Evolutionary conservation across 2,888 invertebrate genomes (phyloP), one percentile per base, ranked within the genome.

Genomic region (Leptopilina syphax): DNA sequence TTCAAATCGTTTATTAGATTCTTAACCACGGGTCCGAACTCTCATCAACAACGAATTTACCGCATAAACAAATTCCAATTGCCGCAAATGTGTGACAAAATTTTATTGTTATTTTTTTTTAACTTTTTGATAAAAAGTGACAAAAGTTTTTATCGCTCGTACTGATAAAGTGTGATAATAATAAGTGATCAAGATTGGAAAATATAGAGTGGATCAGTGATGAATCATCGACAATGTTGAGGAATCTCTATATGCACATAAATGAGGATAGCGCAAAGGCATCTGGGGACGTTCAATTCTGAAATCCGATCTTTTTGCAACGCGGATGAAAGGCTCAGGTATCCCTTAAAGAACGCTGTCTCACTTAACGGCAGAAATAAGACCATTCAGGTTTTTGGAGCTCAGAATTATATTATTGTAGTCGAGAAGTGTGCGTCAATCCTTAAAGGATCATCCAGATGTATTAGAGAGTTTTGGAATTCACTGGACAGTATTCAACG

Each of bases 301-400:
- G 81, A 77, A 85, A 86, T 79, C 78, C 65, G 65, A 86, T 84
- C 78, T 80, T 9, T 18, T 76, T 34, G 77, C 66, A 76, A 76
- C 34, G 60, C 27, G 54, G 63, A 27, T 66, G 63, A 67, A 68
- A 76, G 66, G 65, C 65, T 41, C 76, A 76, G 76, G 76, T 57
- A 65, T 79, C 54, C 79, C 79, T 76, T 50, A 34, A 65, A 65
- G 79, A 27, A 50, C 54, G 12, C 50, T 50, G 10, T 10, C 54
- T 57, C 68, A 67, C 50, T 76, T 66, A 63, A 73, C 76, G 50
- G n/a, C 76, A 65, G 44, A 76, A 54, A 66, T 27, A 66, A 47
- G 47, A 68, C 60, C 44, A 68, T 65, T 77, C 65, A 65, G 54
- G 77, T 50, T 70, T 73, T 34, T 66, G 44, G 57, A 76, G 73